A percentile compares a stretch with the other conserved stretches of the same genome.
Evolutionary conservation across 2,113 vertebrate species (phyloP).

Genomic region (Chlorocebus sabaeus): DNA sequence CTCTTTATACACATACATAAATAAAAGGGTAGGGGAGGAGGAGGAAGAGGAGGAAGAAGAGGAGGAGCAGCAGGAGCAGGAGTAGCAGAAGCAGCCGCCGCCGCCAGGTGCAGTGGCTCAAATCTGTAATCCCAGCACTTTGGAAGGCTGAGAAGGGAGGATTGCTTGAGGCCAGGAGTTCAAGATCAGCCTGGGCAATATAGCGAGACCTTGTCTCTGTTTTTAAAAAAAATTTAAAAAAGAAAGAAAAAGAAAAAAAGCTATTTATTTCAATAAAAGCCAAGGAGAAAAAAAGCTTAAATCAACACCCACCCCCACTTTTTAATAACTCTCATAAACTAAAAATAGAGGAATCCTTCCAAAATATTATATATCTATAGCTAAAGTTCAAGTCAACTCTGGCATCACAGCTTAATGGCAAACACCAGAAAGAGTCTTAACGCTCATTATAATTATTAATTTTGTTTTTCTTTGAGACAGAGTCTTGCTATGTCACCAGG

Average conservation of each 20-base stretch:
- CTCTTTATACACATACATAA: too few relatives aligned
- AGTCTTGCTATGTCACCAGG: too few relatives aligned
- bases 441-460: background rate
- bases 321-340: background rate
- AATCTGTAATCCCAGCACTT: too few relatives aligned
- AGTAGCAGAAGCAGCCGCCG: too few relatives aligned
- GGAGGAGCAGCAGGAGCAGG: too few relatives aligned
- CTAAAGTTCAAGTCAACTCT: background rate
- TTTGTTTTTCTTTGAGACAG: too few relatives aligned
- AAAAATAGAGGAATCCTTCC: background rate
- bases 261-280: background rate
- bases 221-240: background rate
- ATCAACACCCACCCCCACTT: background rate
- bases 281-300: background rate
- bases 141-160: too few relatives aligned
- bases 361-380: background rate
- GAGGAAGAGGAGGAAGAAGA: too few relatives aligned
- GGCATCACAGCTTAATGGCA: background rate
- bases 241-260: background rate
- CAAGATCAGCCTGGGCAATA: background rate
- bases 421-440: background rate
- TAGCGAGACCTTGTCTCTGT: background rate
- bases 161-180: too few relatives aligned
- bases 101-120: too few relatives aligned
- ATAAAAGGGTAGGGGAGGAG: too few relatives aligned